These are phyloP conservation scores for Agrochola lychnidis DNA, from an alignment of 2,888 invertebrate genomes.

Conservation along the genomic window DNA sequence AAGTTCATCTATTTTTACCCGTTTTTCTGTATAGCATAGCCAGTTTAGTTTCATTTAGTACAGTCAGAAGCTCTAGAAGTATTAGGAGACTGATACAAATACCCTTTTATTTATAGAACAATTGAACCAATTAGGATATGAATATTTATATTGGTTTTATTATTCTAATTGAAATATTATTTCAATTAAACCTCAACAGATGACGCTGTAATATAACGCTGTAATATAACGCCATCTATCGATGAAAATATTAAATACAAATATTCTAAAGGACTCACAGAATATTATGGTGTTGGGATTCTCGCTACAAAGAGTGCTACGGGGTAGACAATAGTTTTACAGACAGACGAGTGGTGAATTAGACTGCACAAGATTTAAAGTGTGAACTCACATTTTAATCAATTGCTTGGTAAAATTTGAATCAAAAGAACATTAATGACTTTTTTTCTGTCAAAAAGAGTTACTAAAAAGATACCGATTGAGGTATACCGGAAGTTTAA, in stretches of 20 bases:
- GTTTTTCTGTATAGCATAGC: slow-evolving; percentile 44
- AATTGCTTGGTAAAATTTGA: background rate
- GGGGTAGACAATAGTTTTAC: slow-evolving; percentile 47
- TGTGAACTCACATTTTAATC: background rate
- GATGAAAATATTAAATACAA: slow-evolving; percentile 36
- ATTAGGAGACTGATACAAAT: slow-evolving; percentile 33
- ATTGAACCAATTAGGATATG: slow-evolving; percentile 33
- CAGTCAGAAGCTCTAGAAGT: slow-evolving; percentile 39
- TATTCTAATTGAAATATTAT: slow-evolving; percentile 36
- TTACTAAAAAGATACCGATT: background rate
- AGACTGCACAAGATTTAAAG: slow-evolving; percentile 19
- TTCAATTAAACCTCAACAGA: slow-evolving; percentile 45
- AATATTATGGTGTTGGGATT: slow-evolving; percentile 22
- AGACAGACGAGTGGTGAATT: slow-evolving; percentile 32
- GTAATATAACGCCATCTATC: slow-evolving; percentile 48
- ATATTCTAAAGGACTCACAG: slow-evolving; percentile 32
- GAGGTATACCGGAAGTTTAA: background rate
- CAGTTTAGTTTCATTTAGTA: slow-evolving; percentile 28
- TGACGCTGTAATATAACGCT: slow-evolving; percentile 43
- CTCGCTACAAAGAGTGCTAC: slow-evolving; percentile 57
- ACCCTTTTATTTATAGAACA: slow-evolving; percentile 31
- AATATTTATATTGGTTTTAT: slow-evolving; percentile 41
- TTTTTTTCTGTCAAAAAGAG: background rate
- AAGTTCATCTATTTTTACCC: slow-evolving; percentile 39
- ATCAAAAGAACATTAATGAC: background rate